A percentile compares a stretch with the other conserved stretches of the same genome.
phyloP scores from a whole-genome alignment of 2,888 invertebrate species.

The Cyclophora albipunctata region DNA sequence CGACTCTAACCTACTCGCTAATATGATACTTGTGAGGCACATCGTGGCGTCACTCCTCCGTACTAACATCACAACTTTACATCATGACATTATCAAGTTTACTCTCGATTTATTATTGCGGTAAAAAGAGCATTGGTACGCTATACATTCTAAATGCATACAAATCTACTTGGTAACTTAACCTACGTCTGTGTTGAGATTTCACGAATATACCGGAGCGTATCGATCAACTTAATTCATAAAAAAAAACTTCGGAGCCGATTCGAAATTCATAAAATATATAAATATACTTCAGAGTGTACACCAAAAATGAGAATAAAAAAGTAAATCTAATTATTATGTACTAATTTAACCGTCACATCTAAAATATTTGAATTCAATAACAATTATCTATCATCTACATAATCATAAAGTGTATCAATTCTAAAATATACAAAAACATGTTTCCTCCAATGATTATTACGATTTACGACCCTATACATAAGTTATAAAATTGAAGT shows the following conservation, averaged over 20 bases:
- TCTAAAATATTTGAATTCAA: slow-evolving; percentile 62
- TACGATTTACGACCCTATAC: slow-evolving; percentile 27
- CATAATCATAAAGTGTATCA: slow-evolving; percentile 23
- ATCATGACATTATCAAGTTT: not conserved
- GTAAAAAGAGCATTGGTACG: slow-evolving; percentile 19
- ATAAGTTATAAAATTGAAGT: slow-evolving; percentile 40
- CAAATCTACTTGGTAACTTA: slow-evolving; percentile 58
- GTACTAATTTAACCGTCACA: slow-evolving; percentile 39
- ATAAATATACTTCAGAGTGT: slow-evolving; percentile 40
- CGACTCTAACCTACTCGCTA: slow-evolving; percentile 30
- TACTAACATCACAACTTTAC: not conserved
- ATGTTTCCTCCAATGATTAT: slow-evolving; percentile 12
- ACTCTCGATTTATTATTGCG: not conserved
- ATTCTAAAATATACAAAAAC: slow-evolving; percentile 56
- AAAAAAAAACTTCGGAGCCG: slow-evolving; percentile 2
- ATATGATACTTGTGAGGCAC: slow-evolving; percentile 47
- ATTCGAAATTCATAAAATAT: slow-evolving; percentile 20
- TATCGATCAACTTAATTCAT: slow-evolving; percentile 11
- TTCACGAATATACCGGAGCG: slow-evolving; percentile 22
- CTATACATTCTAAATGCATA: slow-evolving; percentile 63
- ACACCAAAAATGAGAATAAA: slow-evolving; percentile 29
- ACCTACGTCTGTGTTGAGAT: slow-evolving; percentile 43
- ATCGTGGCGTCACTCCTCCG: slow-evolving; percentile 45
- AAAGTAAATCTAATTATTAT: slow-evolving; percentile 5
- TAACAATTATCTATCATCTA: slow-evolving; percentile 52